phyloP scores from a whole-genome alignment of 2,113 vertebrate species.

The Copsychus sechellarum region DNA sequence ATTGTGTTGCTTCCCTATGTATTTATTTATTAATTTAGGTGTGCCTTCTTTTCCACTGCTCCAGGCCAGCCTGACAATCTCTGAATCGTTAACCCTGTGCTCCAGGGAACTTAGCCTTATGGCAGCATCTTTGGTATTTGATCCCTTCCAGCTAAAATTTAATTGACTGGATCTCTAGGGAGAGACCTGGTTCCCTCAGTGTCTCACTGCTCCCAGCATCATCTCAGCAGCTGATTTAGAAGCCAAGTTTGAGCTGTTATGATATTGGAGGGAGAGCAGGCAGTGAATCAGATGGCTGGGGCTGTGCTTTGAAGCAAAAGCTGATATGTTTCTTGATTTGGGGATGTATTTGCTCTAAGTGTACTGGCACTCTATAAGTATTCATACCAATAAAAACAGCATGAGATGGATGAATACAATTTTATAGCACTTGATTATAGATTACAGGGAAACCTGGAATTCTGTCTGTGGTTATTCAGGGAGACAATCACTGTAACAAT shows the following conservation, averaged over 20 bases:
- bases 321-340: constrained; percentile 1
- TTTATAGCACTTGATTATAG: background rate
- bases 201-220: constrained; percentile 21
- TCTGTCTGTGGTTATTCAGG: background rate
- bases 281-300: background rate
- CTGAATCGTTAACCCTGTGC: constrained; percentile 77
- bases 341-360: background rate
- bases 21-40: background rate
- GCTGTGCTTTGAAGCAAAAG: background rate
- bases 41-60: constrained; percentile 53
- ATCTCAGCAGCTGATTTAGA: constrained; percentile 59
- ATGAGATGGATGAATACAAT: background rate
- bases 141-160: constrained; percentile 76
- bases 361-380: background rate
- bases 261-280: background rate
- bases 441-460: background rate
- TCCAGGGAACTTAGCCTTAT: constrained; percentile 68
- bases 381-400: background rate
- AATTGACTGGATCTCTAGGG: constrained; percentile 73
- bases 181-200: constrained; percentile 29
- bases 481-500: background rate
- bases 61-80: constrained; percentile 60
- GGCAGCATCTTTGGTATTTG: constrained; percentile 74
- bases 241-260: constrained; percentile 7
- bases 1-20: constrained; percentile 20